phyloP scores from a whole-genome alignment of 2,113 vertebrate genomes.

The Thamnophis sirtalis region DNA sequence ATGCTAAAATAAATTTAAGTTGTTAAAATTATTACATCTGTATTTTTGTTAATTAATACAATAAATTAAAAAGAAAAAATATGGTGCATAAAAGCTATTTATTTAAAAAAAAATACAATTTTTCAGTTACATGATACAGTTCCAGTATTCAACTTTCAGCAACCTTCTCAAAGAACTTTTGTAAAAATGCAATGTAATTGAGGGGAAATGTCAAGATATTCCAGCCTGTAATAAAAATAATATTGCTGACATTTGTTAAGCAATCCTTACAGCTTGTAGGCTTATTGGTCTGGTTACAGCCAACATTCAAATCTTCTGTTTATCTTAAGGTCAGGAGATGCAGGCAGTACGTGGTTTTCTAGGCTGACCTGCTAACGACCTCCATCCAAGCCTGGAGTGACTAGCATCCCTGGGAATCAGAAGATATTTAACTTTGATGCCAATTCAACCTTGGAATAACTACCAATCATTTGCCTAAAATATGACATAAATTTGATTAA shows the following conservation, averaged over 20 bases:
- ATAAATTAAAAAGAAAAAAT: neutral
- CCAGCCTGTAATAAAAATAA: slow-evolving; percentile 44
- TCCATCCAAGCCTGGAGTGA: slow-evolving; percentile 60
- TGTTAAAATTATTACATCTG: neutral
- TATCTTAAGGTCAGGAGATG: slow-evolving; percentile 59
- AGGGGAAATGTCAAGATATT: slow-evolving; percentile 39
- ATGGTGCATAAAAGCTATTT: neutral
- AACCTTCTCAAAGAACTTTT: slow-evolving; percentile 6
- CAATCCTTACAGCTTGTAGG: slow-evolving; percentile 43
- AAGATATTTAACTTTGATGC: slow-evolving; percentile 66
- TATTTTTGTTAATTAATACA: neutral
- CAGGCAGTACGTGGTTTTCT: slow-evolving; percentile 54
- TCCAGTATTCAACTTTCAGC: neutral
- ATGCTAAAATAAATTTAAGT: neutral
- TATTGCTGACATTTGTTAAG: slow-evolving; percentile 54
- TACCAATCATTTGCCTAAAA: slow-evolving; percentile 37
- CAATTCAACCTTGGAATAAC: slow-evolving; percentile 53
- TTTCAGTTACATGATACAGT: neutral
- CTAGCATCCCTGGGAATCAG: slow-evolving; percentile 61
- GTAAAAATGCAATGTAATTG: slow-evolving; percentile 27
- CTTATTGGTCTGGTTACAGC: slow-evolving; percentile 46
- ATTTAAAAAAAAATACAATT: neutral
- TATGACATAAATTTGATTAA: neutral
- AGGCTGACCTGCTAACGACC: slow-evolving; percentile 68
- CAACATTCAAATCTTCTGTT: slow-evolving; percentile 57